Conservation (phyloP, 2,797 vertebrate genomes). For the Meda fulgida region DNA sequence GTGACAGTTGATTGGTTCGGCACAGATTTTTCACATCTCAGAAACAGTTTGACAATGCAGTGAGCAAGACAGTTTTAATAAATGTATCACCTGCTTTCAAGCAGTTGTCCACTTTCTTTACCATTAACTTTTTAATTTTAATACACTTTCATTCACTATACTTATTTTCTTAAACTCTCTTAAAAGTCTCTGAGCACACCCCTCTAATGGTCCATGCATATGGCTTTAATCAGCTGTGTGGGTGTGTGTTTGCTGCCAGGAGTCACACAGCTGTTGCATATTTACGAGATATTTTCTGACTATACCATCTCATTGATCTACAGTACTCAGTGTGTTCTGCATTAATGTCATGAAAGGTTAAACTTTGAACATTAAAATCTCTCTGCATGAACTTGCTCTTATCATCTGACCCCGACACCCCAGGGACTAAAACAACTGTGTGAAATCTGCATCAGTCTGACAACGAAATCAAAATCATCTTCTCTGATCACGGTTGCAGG, state of each 20-base stretch:
- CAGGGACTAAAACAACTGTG: neutral
- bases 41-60: neutral
- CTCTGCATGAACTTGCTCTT: neutral
- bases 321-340: conserved; percentile 13
- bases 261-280: conserved; percentile 46
- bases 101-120: neutral
- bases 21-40: neutral
- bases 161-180: neutral
- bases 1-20: no score
- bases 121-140: neutral
- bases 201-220: conserved; percentile 7
- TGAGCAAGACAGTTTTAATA: neutral
- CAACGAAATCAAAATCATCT: neutral
- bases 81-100: neutral
- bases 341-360: conserved; percentile 25
- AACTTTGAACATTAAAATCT: neutral
- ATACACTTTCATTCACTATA: conserved; percentile 4
- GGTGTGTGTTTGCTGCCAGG: conserved; percentile 16
- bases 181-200: neutral
- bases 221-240: conserved; percentile 49
- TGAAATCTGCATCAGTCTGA: neutral
- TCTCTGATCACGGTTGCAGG: neutral
- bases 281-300: conserved; percentile 37
- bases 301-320: conserved; percentile 15
- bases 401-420: neutral